phyloP scores from a whole-genome alignment of 1,140 invertebrate genomes.

The Drosophila nikananu region DNA sequence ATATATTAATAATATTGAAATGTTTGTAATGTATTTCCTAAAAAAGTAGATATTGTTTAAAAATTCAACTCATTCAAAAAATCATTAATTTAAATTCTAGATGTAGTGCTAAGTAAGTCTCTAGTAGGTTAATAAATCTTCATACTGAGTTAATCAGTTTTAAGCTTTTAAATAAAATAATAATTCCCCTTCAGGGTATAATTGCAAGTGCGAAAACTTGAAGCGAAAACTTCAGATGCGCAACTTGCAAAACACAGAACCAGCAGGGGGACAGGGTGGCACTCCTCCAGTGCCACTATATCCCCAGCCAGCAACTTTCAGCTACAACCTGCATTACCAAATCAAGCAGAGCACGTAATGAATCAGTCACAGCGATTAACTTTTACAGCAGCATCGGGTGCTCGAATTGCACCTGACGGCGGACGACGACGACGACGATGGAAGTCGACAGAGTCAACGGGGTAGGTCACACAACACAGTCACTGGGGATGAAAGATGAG shows the following conservation, averaged over 20 bases:
- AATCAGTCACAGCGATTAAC: constrained; percentile 77
- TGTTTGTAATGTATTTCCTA: no score
- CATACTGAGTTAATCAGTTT: no score
- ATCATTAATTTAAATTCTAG: no score
- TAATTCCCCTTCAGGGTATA: no score
- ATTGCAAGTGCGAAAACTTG: constrained; percentile 56
- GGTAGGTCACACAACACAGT: constrained; percentile 8
- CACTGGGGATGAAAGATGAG: background rate
- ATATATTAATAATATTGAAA: no score
- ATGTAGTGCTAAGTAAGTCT: no score
- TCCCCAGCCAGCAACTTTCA: constrained; percentile 15
- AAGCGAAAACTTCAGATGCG: constrained; percentile 59
- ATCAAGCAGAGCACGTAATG: constrained; percentile 76
- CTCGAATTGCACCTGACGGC: constrained; percentile 34
- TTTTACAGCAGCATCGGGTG: constrained; percentile 53
- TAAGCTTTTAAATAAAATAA: no score
- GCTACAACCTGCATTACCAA: constrained; percentile 58
- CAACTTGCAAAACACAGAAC: constrained; percentile 40
- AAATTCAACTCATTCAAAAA: no score
- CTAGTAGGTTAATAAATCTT: no score
- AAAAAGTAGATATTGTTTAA: no score
- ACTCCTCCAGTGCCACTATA: constrained; percentile 20
- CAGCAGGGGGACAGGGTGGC: constrained; percentile 16
- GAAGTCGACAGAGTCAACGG: constrained; percentile 31
- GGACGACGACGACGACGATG: background rate